phyloP scores from a whole-genome alignment of 2,797 vertebrate genomes.

The Corythornis leucogaster region DNA sequence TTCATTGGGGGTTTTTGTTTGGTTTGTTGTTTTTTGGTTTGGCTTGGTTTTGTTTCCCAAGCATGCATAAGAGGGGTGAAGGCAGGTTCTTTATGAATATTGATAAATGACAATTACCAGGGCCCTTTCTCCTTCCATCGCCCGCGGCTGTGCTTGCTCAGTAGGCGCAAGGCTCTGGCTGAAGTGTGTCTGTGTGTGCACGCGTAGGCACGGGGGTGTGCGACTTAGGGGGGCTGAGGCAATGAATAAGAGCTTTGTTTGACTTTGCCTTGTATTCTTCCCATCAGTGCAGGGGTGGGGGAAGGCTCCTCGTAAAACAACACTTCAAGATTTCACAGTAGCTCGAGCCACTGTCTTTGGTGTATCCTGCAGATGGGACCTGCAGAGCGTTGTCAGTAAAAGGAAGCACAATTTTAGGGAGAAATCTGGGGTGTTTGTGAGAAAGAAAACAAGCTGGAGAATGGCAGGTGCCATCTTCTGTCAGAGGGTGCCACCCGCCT shows the following conservation, averaged over 20 bases:
- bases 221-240: background rate
- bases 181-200: background rate
- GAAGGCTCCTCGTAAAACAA: background rate
- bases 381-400: background rate
- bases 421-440: background rate
- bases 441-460: background rate
- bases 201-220: background rate
- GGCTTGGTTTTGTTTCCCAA: background rate
- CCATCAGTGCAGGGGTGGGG: background rate
- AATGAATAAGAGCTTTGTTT: slow-evolving; percentile 13
- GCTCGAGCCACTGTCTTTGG: background rate
- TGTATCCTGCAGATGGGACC: background rate
- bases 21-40: background rate
- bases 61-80: slow-evolving; percentile 18
- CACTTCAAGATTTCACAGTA: background rate
- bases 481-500: background rate
- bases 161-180: background rate
- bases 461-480: background rate
- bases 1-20: background rate
- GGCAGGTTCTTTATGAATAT: slow-evolving; percentile 69
- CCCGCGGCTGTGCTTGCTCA: slow-evolving; percentile 52
- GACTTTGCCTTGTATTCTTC: background rate
- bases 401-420: background rate
- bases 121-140: background rate
- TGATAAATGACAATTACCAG: slow-evolving; percentile 70